Conservation (phyloP, 2,888 invertebrate genomes). For the Napeogenes sylphis region DNA sequence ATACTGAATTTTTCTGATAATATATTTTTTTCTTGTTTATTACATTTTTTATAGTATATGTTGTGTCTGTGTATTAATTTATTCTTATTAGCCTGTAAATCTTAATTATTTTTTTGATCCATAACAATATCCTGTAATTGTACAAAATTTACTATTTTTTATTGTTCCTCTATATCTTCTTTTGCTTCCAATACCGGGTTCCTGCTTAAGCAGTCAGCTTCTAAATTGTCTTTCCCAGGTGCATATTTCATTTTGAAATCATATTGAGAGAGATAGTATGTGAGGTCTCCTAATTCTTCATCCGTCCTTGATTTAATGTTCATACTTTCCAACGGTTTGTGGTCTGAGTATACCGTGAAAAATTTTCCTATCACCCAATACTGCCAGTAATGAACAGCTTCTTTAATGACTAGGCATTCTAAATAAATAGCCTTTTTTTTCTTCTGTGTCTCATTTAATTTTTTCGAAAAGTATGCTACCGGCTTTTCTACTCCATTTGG, state of each 20-base stretch:
- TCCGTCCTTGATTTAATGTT: constrained; percentile 10
- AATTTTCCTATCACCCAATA: too few species aligned
- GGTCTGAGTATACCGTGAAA: too few species aligned
- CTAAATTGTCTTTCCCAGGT: constrained; percentile 29
- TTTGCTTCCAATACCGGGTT: constrained; percentile 29
- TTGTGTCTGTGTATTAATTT: not conserved
- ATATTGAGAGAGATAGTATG: constrained; percentile 18
- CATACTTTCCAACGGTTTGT: too few species aligned
- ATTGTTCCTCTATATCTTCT: constrained; percentile 23
- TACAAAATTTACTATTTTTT: constrained; percentile 8
- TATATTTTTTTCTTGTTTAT: constrained; percentile 2
- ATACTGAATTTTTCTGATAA: constrained; percentile 2
- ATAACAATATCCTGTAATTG: constrained; percentile 25
- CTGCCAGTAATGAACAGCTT: too few species aligned
- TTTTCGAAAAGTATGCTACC: too few species aligned
- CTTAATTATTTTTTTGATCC: constrained; percentile 7
- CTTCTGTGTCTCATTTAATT: too few species aligned
- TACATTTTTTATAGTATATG: constrained; percentile 17
- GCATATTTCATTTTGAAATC: constrained; percentile 31
- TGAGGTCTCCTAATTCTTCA: not conserved
- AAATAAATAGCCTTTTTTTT: too few species aligned
- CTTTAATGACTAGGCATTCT: too few species aligned
- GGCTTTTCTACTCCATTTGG: too few species aligned
- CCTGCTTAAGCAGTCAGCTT: constrained; percentile 33
- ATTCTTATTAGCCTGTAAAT: constrained; percentile 6